Evolutionary conservation across 2,113 vertebrate species (phyloP), one percentile per base, ranked within the genome.

Genomic region (Chloropsis hardwickii): DNA sequence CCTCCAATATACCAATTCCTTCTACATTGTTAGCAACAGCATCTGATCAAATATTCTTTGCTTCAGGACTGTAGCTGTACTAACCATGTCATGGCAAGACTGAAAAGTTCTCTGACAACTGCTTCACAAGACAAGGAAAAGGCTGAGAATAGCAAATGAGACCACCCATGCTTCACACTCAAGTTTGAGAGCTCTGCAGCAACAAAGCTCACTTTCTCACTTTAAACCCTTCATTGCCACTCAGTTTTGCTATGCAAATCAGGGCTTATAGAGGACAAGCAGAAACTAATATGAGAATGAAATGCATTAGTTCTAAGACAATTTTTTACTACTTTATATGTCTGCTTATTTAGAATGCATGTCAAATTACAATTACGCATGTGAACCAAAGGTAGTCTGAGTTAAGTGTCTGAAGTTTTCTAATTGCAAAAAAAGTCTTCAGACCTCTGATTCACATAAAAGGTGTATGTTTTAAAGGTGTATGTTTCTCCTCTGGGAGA

Each of bases 171-270:
- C 72, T 92, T 88, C 86, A 74, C 78, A 51, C 80, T 88, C 90
- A 77, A 90, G 65, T 91, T 78, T 82, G 84, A 96, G 96, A 86
- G 83, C 88, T 88, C 64, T 86, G 86, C 60, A 88, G 44, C 61
- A 93, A 95, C 84, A 97, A 96, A 96, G 95, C 86, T 94, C 80
- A 94, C 92, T 94, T 81, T 91, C 80, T 86, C 96, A 88, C 50
- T 96, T 85, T 61, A 88, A 95, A 93, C 74, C 64, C 80, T 95
- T 90, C 76, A 92, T 21, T 88, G 86, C 82, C 87, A 91, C 61
- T 96, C 89, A 65, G 77, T 88, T 94, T 96, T 97, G 76, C 86
- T 92, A 96, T 96, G 94, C 73, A 95, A 97, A 97, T 97, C 45
- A 45, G 86, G 71, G 60, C 39, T 96, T 83, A 90, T 9, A 90